These are phyloP conservation scores for Andrena haemorrhoa DNA, from an alignment of 2,888 invertebrate species.

Conservation along the genomic window DNA sequence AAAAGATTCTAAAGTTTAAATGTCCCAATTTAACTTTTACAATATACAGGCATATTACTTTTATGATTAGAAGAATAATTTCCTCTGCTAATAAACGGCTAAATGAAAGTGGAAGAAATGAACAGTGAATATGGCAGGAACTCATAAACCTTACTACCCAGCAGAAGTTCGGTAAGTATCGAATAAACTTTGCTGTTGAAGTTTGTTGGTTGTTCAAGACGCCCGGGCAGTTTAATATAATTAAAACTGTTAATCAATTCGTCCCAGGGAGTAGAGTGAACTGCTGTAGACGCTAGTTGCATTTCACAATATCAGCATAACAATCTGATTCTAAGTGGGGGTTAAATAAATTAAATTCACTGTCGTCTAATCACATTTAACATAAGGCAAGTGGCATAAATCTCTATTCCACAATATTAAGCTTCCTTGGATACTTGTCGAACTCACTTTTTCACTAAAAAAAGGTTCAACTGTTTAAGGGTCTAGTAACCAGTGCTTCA, in stretches of 20 bases:
- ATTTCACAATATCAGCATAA: background rate
- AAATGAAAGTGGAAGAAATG: background rate
- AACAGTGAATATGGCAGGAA: background rate
- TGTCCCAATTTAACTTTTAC: too few relatives aligned
- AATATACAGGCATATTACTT: too few relatives aligned
- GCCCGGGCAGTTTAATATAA: slow-evolving; percentile 14
- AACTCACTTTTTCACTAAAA: too few relatives aligned
- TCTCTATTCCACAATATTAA: too few relatives aligned
- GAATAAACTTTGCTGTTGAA: slow-evolving; percentile 2
- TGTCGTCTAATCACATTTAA: background rate
- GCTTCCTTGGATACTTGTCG: too few relatives aligned
- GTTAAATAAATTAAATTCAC: slow-evolving; percentile 19
- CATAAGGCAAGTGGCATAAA: too few relatives aligned
- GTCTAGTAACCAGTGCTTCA: too few relatives aligned
- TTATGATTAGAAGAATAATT: background rate
- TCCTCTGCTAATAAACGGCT: background rate
- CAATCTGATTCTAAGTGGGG: background rate
- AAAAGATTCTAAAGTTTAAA: too few relatives aligned
- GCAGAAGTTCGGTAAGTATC: background rate
- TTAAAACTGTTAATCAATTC: slow-evolving; percentile 39
- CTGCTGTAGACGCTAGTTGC: background rate
- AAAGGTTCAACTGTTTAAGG: too few relatives aligned
- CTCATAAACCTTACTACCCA: background rate
- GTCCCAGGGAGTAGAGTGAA: slow-evolving; percentile 15
- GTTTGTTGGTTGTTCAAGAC: slow-evolving; percentile 4